Evolutionary conservation across 1,140 invertebrate species (phyloP).

Genomic region (Copidosoma floridanum): DNA sequence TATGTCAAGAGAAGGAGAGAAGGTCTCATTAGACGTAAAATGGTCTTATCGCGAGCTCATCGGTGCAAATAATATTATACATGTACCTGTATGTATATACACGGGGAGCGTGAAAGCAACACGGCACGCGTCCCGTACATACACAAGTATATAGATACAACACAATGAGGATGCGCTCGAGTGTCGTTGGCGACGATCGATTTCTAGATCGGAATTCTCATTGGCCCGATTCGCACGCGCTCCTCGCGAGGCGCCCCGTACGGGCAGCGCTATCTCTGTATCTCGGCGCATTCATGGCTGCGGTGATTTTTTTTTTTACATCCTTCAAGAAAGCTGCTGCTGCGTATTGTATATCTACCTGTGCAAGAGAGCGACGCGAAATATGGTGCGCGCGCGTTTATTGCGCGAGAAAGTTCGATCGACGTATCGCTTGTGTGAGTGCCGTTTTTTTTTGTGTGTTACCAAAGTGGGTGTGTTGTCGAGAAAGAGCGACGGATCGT

Average conservation of each 20-base stretch:
- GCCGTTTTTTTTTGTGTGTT: too few species aligned
- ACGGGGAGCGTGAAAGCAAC: neutral
- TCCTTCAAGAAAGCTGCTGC: neutral
- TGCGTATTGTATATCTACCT: too few species aligned
- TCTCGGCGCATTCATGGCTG: too few species aligned
- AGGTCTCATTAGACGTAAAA: neutral
- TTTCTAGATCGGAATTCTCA: slow-evolving; percentile 20
- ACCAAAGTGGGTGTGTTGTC: too few species aligned
- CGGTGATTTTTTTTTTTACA: neutral
- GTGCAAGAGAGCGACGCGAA: neutral
- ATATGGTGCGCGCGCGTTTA: neutral
- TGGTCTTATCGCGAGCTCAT: neutral
- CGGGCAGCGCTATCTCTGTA: too few species aligned
- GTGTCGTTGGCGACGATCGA: slow-evolving; percentile 13
- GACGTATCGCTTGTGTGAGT: too few species aligned
- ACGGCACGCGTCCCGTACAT: too few species aligned
- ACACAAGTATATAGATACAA: too few species aligned
- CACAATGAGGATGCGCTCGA: neutral
- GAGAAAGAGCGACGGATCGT: too few species aligned
- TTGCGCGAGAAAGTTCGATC: slow-evolving; percentile 15
- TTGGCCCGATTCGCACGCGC: slow-evolving; percentile 14
- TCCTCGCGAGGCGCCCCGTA: too few species aligned
- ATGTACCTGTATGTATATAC: neutral
- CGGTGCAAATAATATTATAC: neutral
- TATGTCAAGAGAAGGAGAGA: too few species aligned